These are phyloP conservation scores for Agonopterix subpropinquella DNA, from an alignment of 2,888 invertebrate genomes.

Conservation along the genomic window DNA sequence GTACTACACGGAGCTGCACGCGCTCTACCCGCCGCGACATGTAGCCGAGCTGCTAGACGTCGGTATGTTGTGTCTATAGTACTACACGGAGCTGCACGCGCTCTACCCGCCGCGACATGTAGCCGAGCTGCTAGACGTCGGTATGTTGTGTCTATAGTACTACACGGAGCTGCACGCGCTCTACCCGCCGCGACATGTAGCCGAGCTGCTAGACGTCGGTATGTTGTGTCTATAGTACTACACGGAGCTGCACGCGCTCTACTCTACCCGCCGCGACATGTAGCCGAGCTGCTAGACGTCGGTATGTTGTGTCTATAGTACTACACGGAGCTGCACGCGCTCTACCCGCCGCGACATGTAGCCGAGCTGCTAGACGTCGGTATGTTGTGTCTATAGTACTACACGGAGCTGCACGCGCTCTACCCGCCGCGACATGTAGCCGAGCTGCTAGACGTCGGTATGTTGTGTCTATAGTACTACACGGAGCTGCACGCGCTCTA, in stretches of 20 bases:
- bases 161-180: conserved; percentile 25
- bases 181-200: conserved; percentile 17
- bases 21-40: conserved; percentile 21
- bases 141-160: too few relatives aligned
- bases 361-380: too few relatives aligned
- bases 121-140: too few relatives aligned
- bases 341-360: conserved; percentile 17
- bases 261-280: conserved; percentile 22
- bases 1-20: conserved; percentile 22
- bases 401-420: conserved; percentile 25
- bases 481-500: conserved; percentile 34
- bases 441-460: too few relatives aligned
- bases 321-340: conserved; percentile 25
- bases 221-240: too few relatives aligned
- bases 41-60: too few relatives aligned
- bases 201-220: too few relatives aligned
- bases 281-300: too few relatives aligned
- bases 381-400: too few relatives aligned
- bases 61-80: too few relatives aligned
- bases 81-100: conserved; percentile 25
- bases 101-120: conserved; percentile 18
- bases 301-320: too few relatives aligned
- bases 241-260: conserved; percentile 30
- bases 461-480: too few relatives aligned
- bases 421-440: conserved; percentile 17